Conservation (phyloP, 1,140 invertebrate species). For the Drosophila mojavensis region DNA sequence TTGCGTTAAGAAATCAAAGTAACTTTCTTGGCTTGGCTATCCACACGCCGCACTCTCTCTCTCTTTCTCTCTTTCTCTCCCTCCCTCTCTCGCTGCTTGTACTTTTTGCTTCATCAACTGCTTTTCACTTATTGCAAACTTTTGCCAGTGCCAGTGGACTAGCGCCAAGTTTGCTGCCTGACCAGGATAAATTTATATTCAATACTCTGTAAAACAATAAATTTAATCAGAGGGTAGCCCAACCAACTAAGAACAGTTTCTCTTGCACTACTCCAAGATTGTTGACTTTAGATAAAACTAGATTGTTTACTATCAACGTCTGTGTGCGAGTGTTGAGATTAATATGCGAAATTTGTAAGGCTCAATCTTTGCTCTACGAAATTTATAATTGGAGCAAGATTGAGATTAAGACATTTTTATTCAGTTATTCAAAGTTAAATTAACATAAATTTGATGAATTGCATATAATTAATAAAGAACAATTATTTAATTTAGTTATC, state of each 20-base stretch:
- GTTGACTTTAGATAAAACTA: background rate
- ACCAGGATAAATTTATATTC: slow-evolving; percentile 43
- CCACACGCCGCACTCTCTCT: background rate
- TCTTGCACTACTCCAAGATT: background rate
- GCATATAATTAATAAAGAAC: background rate
- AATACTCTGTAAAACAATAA: slow-evolving; percentile 42
- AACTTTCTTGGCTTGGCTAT: slow-evolving; percentile 58
- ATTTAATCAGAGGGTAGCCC: background rate
- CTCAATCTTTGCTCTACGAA: no score
- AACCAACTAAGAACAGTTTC: background rate
- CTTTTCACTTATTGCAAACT: slow-evolving; percentile 75
- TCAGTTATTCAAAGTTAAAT: no score
- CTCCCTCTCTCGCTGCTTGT: slow-evolving; percentile 16
- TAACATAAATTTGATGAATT: background rate
- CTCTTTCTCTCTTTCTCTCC: background rate
- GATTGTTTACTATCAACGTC: no score
- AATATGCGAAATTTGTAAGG: no score
- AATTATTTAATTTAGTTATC: background rate
- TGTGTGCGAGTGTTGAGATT: no score
- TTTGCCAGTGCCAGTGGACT: slow-evolving; percentile 26
- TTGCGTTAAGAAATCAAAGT: slow-evolving; percentile 78
- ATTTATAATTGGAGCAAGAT: no score
- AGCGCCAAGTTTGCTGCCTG: slow-evolving; percentile 50
- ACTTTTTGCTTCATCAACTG: slow-evolving; percentile 65
- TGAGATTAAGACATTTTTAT: no score